phyloP scores from a whole-genome alignment of 64 coral and sea anemone genomes.

The Stichodactyla helianthus region DNA sequence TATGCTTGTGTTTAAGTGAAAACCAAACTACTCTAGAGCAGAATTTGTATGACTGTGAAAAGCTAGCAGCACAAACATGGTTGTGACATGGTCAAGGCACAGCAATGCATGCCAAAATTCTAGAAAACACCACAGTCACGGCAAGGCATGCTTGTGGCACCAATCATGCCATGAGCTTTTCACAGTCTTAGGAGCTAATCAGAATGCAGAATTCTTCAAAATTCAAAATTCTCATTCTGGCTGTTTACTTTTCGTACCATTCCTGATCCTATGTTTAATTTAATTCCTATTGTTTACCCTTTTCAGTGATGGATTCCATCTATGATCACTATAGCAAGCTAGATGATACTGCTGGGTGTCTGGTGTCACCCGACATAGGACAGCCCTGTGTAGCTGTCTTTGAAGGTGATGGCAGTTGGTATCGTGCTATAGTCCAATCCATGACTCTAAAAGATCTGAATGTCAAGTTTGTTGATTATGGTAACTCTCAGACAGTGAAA shows the following conservation, averaged over 20 bases:
- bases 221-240: background rate
- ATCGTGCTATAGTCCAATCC: constrained; percentile 39
- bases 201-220: no score
- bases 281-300: background rate
- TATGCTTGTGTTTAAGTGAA: no score
- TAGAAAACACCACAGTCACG: no score
- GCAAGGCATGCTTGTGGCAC: no score
- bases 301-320: constrained; percentile 74
- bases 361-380: constrained; percentile 54
- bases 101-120: no score
- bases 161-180: no score
- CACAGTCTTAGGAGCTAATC: no score
- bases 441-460: constrained; percentile 37
- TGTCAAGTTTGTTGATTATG: constrained; percentile 70
- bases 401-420: constrained; percentile 56
- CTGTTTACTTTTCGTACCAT: background rate
- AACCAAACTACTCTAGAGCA: no score
- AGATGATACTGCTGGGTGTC: constrained; percentile 54
- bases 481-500: constrained; percentile 37
- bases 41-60: no score
- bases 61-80: no score
- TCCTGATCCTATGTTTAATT: background rate
- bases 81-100: no score
- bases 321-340: constrained; percentile 56
- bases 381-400: constrained; percentile 76